These are phyloP conservation scores for Rhabdophis nuchalis DNA, from an alignment of 2,797 vertebrate genomes.

Conservation along the genomic window DNA sequence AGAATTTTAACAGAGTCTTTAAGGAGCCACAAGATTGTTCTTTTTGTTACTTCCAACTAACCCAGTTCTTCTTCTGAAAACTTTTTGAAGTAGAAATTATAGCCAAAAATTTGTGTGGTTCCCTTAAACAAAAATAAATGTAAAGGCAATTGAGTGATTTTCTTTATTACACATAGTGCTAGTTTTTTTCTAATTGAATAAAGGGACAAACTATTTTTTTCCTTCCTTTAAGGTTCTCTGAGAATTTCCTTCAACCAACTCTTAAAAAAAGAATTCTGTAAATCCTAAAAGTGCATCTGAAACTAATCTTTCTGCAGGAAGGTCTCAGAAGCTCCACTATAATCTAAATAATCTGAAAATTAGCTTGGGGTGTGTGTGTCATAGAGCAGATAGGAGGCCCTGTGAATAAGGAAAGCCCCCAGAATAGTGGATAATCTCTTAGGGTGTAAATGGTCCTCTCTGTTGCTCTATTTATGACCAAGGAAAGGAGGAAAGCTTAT, in stretches of 20 bases:
- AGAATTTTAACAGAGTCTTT: neutral
- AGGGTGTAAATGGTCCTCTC: neutral
- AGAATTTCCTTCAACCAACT: neutral
- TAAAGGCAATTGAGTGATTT: neutral
- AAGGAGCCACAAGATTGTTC: neutral
- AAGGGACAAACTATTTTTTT: slow-evolving; percentile 15
- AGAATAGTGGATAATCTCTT: neutral
- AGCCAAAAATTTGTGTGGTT: neutral
- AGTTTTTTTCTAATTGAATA: neutral
- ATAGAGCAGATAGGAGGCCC: slow-evolving; percentile 7
- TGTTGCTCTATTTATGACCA: neutral
- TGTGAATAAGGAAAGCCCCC: neutral
- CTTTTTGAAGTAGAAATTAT: neutral
- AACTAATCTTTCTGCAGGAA: neutral
- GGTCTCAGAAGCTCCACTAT: neutral
- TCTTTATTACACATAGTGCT: neutral
- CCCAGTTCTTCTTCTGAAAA: neutral
- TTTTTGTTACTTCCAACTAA: neutral
- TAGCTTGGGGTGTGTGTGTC: neutral
- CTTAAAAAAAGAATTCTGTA: slow-evolving; percentile 11
- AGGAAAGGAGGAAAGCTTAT: neutral
- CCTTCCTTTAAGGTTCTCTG: slow-evolving; percentile 8
- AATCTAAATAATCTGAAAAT: neutral
- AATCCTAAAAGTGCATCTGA: neutral
- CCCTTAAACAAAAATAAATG: neutral